phyloP scores from a whole-genome alignment of 1,140 invertebrate species.

The Drosophila persimilis region DNA sequence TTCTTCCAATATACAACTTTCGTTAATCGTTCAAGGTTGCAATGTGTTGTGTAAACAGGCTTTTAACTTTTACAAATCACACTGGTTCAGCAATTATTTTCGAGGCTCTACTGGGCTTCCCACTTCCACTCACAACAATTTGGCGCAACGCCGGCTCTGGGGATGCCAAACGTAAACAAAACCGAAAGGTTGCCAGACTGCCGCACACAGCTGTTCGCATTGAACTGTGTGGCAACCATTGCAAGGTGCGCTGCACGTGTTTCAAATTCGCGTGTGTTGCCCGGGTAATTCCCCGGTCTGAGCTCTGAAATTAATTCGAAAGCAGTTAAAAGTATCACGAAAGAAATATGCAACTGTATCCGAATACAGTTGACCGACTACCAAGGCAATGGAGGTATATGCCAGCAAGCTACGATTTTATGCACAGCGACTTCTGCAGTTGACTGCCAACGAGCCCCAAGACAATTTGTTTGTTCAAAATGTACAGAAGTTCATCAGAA shows the following conservation, averaged over 20 bases:
- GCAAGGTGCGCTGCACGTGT: constrained; percentile 59
- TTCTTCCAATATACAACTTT: no score
- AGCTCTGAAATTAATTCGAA: constrained; percentile 18
- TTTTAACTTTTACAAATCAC: no score
- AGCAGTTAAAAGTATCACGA: background rate
- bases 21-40: no score
- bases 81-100: no score
- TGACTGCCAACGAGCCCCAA: constrained; percentile 30
- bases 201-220: background rate
- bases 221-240: constrained; percentile 11
- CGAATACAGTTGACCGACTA: constrained; percentile 11
- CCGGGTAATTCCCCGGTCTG: constrained; percentile 9
- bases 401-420: constrained; percentile 62
- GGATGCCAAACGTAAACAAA: constrained; percentile 52
- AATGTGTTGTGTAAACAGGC: no score
- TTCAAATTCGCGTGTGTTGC: constrained; percentile 56
- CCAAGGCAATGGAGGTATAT: constrained; percentile 58
- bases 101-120: no score
- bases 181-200: constrained; percentile 10
- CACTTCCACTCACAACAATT: no score
- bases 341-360: constrained; percentile 1
- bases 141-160: background rate
- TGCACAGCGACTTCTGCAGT: constrained; percentile 44
- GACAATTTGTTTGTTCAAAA: constrained; percentile 46
- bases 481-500: constrained; percentile 64